phyloP scores from a whole-genome alignment of 2,888 invertebrate species.

The Opisthograptis luteolata region DNA sequence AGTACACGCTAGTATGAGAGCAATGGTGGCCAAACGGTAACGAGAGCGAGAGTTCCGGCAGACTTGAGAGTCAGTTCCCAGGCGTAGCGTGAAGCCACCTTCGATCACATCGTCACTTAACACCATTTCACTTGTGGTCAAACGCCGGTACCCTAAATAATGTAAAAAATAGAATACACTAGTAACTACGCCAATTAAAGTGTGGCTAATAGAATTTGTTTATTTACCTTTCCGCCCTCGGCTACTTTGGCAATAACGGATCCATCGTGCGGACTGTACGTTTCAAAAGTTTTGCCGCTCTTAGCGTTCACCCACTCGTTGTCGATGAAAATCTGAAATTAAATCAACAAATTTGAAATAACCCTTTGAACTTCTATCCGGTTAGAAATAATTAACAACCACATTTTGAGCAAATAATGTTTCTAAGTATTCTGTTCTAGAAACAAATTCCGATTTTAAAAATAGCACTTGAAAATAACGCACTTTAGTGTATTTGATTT shows the following conservation, averaged over 20 bases:
- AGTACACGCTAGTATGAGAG: no score
- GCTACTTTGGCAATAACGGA: conserved; percentile 89
- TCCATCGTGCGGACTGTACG: conserved; percentile 90
- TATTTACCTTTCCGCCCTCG: conserved; percentile 90
- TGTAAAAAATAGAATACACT: neutral
- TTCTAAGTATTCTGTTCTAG: no score
- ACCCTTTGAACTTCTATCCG: no score
- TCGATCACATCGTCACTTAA: no score
- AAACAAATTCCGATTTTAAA: neutral
- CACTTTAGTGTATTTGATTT: conserved; percentile 28
- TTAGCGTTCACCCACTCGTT: conserved; percentile 86
- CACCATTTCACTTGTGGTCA: no score
- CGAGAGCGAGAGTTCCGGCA: no score
- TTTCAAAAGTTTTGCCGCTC: conserved; percentile 92
- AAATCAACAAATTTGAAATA: neutral
- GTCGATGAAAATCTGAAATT: conserved; percentile 62
- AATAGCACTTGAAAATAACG: neutral
- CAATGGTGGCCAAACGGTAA: no score
- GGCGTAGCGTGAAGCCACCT: no score
- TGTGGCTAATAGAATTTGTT: neutral
- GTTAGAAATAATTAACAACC: no score
- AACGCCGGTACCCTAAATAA: no score
- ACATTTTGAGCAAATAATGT: no score
- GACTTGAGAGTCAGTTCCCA: no score
- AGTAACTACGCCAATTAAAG: neutral